Percentiles rank a stretch among this genome's conserved stretches.
These are phyloP conservation scores for Stegodyphus dumicola DNA, from an alignment of 1,140 invertebrate species.

Conservation along the genomic window DNA sequence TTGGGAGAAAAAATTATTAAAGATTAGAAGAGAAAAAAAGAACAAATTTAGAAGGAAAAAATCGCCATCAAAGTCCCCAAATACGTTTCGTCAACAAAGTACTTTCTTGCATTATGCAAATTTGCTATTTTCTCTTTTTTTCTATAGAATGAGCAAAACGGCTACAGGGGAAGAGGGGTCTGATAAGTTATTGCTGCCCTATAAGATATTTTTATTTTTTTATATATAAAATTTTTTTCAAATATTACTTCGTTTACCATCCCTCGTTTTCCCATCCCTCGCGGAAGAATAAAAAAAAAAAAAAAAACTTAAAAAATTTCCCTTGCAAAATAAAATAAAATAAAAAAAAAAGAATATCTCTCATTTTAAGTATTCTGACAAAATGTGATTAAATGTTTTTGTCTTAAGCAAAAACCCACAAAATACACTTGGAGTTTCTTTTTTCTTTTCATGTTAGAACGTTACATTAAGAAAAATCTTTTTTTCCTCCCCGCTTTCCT, in stretches of 20 bases:
- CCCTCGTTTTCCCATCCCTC: background rate
- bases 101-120: conserved; percentile 49
- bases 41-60: conserved; percentile 9
- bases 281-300: background rate
- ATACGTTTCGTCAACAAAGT: conserved; percentile 55
- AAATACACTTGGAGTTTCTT: conserved; percentile 39
- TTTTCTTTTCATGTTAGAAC: background rate
- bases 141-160: background rate
- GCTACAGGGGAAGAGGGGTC: background rate
- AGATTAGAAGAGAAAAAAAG: background rate
- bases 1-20: background rate
- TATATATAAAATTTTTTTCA: background rate
- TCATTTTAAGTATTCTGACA: conserved; percentile 34
- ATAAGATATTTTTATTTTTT: background rate
- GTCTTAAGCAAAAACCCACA: conserved; percentile 51
- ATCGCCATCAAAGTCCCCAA: conserved; percentile 30
- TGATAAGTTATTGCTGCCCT: conserved; percentile 51
- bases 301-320: background rate
- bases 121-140: conserved; percentile 36
- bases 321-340: background rate
- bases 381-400: conserved; percentile 59
- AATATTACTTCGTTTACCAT: conserved; percentile 54
- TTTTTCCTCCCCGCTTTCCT: background rate
- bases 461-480: conserved; percentile 42
- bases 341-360: conserved; percentile 17